These are phyloP conservation scores for Diogma glabrata DNA, from an alignment of 2,888 invertebrate genomes.

Conservation along the genomic window DNA sequence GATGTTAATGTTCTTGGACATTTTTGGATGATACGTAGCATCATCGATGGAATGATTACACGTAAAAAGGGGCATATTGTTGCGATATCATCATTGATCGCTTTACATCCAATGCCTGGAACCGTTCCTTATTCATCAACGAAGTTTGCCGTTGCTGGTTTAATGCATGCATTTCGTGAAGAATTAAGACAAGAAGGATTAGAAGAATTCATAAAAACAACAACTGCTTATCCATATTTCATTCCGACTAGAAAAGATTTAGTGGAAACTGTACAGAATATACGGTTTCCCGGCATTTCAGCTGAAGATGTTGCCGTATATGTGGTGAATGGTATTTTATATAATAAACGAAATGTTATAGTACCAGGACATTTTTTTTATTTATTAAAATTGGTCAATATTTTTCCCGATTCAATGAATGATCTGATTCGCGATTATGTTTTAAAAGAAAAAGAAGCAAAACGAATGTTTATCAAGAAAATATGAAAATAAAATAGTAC, in stretches of 20 bases:
- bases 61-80: slow-evolving; percentile 37
- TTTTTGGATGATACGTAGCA: slow-evolving; percentile 37
- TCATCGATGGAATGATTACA: slow-evolving; percentile 36
- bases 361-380: no score
- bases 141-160: slow-evolving; percentile 37
- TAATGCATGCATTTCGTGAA: slow-evolving; percentile 29
- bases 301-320: slow-evolving; percentile 32
- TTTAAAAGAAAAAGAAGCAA: no score
- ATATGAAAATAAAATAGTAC: no score
- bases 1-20: slow-evolving; percentile 33
- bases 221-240: slow-evolving; percentile 35
- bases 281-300: slow-evolving; percentile 32
- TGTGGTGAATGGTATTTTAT: slow-evolving; percentile 31
- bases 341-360: slow-evolving; percentile 32
- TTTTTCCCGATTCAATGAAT: no score
- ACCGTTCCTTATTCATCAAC: slow-evolving; percentile 36
- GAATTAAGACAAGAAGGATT: slow-evolving; percentile 19
- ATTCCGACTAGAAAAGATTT: slow-evolving; percentile 34
- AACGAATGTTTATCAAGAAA: no score
- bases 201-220: slow-evolving; percentile 19
- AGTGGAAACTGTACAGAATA: slow-evolving; percentile 30
- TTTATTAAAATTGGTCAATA: no score
- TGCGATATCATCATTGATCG: slow-evolving; percentile 37
- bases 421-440: no score
- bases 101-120: slow-evolving; percentile 28